These are phyloP conservation scores for Tachuris rubrigastra DNA, from an alignment of 2,113 vertebrate genomes.

Conservation along the genomic window DNA sequence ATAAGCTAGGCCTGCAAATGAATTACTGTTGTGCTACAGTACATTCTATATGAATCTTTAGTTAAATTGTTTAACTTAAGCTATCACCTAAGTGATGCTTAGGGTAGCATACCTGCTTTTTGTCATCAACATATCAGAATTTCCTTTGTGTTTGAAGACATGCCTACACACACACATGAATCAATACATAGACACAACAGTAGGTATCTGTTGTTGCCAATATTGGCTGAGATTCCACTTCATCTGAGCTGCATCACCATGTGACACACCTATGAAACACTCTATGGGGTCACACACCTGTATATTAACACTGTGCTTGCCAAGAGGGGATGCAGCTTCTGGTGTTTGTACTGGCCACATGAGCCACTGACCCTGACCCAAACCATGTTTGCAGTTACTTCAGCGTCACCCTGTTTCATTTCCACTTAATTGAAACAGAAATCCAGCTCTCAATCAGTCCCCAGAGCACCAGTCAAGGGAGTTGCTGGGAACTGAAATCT, in stretches of 20 bases:
- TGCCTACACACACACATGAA: fast-evolving
- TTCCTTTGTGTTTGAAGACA: not conserved
- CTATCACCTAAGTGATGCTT: not conserved
- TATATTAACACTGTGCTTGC: fast-evolving
- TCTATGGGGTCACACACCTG: too few relatives aligned
- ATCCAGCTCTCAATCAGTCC: not conserved
- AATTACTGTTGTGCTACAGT: not conserved
- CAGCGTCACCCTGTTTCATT: not conserved
- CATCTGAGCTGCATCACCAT: not conserved
- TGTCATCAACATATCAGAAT: not conserved
- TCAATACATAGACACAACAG: not conserved
- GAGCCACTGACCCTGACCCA: fast-evolving
- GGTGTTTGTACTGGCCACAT: not conserved
- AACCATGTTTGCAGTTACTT: not conserved
- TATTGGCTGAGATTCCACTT: fast-evolving
- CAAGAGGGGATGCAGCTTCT: not conserved
- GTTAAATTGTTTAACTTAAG: not conserved
- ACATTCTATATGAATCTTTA: not conserved
- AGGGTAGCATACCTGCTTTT: not conserved
- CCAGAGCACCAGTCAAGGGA: not conserved
- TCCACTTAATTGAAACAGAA: not conserved
- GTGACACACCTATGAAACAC: fast-evolving
- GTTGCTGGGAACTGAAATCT: not conserved
- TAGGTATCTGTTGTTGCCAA: not conserved
- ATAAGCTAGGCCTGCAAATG: not conserved